Evolutionary conservation across 2,888 invertebrate species (phyloP).

Genomic region (Saturnia pavonia): DNA sequence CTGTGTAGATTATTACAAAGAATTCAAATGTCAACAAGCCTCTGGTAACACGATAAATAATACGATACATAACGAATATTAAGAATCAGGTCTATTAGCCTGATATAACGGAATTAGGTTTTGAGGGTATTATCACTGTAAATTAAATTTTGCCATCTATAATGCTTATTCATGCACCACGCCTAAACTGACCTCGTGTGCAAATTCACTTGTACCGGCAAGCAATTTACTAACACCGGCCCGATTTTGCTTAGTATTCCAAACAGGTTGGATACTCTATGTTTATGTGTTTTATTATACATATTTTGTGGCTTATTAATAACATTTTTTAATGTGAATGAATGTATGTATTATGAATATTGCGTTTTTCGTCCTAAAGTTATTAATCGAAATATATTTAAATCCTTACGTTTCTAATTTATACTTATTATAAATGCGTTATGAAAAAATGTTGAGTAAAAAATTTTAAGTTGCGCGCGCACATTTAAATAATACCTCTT

Average conservation of each 20-base stretch:
- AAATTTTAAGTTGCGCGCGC: too few species aligned
- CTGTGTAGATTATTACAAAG: neutral
- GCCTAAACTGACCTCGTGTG: conserved; percentile 33
- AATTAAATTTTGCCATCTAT: conserved; percentile 34
- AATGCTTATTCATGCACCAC: conserved; percentile 29
- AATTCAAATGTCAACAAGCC: neutral
- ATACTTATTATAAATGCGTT: neutral
- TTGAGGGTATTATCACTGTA: conserved; percentile 31
- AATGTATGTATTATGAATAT: neutral
- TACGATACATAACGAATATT: neutral
- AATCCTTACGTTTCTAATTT: neutral
- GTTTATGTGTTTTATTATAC: neutral
- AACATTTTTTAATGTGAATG: neutral
- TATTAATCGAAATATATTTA: neutral
- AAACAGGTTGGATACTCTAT: neutral
- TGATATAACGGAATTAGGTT: conserved; percentile 23
- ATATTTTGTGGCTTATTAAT: neutral
- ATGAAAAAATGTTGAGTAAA: too few species aligned
- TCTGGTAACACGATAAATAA: conserved; percentile 1
- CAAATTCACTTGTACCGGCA: conserved; percentile 40
- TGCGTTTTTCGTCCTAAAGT: neutral
- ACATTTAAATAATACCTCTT: too few species aligned
- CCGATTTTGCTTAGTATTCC: conserved; percentile 28
- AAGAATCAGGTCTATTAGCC: neutral
- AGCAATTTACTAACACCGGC: conserved; percentile 35